These are phyloP conservation scores for Dasyornis broadbenti DNA, from an alignment of 2,113 vertebrate species.

Conservation along the genomic window DNA sequence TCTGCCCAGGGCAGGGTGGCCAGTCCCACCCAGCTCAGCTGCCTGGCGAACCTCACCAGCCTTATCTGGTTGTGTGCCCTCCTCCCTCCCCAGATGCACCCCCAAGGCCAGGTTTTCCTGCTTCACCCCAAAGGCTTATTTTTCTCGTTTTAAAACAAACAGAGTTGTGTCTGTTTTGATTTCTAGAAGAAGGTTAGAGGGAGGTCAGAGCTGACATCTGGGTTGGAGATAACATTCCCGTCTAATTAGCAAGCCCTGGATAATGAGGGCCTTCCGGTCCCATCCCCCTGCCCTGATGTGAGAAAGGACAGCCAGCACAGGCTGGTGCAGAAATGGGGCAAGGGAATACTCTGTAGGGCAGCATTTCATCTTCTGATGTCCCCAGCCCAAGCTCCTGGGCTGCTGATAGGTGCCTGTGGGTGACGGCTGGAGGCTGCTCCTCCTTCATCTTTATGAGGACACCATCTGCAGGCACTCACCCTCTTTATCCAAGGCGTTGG, in stretches of 20 bases:
- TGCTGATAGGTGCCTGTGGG: background rate
- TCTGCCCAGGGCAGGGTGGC: background rate
- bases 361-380: background rate
- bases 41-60: background rate
- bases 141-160: slow-evolving; percentile 46
- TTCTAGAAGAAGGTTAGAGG: slow-evolving; percentile 46
- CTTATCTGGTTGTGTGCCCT: background rate
- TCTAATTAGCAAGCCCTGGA: slow-evolving; percentile 56
- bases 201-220: slow-evolving; percentile 67
- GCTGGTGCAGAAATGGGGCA: background rate
- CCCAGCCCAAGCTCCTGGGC: accelerated
- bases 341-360: background rate
- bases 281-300: background rate
- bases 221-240: slow-evolving; percentile 61
- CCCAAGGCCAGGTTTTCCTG: background rate
- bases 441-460: background rate
- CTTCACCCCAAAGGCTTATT: slow-evolving; percentile 2
- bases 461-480: background rate
- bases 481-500: background rate
- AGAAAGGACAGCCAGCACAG: background rate
- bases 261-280: slow-evolving; percentile 59
- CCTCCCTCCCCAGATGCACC: background rate
- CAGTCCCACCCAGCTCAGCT: background rate
- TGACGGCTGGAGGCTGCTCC: accelerated
- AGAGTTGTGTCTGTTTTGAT: slow-evolving; percentile 15